Evolutionary conservation across 2,888 invertebrate genomes (phyloP), one percentile per base, ranked within the genome.

Genomic region (Spicauda simplicius): DNA sequence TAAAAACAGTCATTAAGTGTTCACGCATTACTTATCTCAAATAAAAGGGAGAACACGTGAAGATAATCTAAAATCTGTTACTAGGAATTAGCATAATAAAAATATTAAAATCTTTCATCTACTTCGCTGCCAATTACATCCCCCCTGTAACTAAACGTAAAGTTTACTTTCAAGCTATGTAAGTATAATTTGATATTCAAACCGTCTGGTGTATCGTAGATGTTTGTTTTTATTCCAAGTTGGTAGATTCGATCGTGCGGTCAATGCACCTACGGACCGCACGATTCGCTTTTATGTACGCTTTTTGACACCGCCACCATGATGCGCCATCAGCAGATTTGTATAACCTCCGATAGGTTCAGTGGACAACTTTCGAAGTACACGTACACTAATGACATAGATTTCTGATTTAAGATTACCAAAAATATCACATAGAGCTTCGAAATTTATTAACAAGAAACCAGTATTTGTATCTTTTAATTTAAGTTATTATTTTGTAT

Each of bases 191-290:
- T 57, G 57, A 57, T 50, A 57, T 64, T 50, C 56, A 64, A 64
- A 57, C 37, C 64, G 64, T 64, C 64, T 64, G 50, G 57, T 52
- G 48, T 48, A 56, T 58, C 50, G 41, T 65, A 65, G 62, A 65
- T 53, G 63, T 72, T 68, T 71, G 65, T 71, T 70, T 69, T 71
- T 68, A 71, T 64, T 66, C 41, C 62, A 62, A 62, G 54, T 62
- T 64, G 57, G 65, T 72, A 70, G 68, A 69, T 73, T 41, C 41
- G 41, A 41, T n/a, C n/a, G n/a, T 56, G 55, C 74, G 77, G 79
- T 77, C 79, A 76, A 73, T 76, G 78, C 70, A 75, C 77, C 71
- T 55, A 50, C 64, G 70, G 68, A 18, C 61, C 52, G 53, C 48
- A 45, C 45, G 55, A 63, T 55, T 63, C 41, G 53, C 45, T 45